A percentile compares a stretch with the other conserved stretches of the same genome.
Evolutionary conservation across 2,113 vertebrate species (phyloP).

Genomic region (Corydoras maculifer): DNA sequence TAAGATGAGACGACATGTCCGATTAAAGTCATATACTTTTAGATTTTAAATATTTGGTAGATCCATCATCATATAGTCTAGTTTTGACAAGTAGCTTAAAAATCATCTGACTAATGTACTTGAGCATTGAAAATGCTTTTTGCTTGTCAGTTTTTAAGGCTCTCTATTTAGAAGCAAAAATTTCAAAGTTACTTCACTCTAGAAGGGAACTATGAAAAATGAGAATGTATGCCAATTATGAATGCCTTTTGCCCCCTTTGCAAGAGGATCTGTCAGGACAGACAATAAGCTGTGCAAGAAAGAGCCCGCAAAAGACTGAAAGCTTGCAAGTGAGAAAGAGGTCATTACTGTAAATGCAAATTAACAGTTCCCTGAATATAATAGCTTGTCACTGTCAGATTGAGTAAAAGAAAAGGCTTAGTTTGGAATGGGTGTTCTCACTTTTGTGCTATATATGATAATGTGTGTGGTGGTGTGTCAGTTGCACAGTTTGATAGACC

Average conservation of each 20-base stretch:
- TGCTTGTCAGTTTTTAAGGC: constrained; percentile 46
- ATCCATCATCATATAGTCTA: constrained; percentile 9
- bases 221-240: constrained; percentile 63
- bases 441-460: constrained; percentile 20
- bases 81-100: constrained; percentile 50
- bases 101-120: constrained; percentile 43
- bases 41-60: too few species aligned
- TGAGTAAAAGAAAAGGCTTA: constrained; percentile 45
- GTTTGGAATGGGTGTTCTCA: constrained; percentile 29
- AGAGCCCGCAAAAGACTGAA: constrained; percentile 15
- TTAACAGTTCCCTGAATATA: constrained; percentile 47
- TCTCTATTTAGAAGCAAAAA: constrained; percentile 60
- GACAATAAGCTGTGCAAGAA: constrained; percentile 41
- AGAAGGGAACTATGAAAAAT: constrained; percentile 51
- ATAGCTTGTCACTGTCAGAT: constrained; percentile 54
- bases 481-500: neutral
- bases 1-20: too few species aligned
- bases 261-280: constrained; percentile 49
- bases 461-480: constrained; percentile 6
- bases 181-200: constrained; percentile 56
- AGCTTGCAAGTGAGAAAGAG: constrained; percentile 36
- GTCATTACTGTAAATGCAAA: constrained; percentile 65
- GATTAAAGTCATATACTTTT: too few species aligned
- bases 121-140: constrained; percentile 49
- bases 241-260: constrained; percentile 56